Base-by-base conservation (phyloP, 2,797 vertebrate species). In the Falco naumanni region DNA sequence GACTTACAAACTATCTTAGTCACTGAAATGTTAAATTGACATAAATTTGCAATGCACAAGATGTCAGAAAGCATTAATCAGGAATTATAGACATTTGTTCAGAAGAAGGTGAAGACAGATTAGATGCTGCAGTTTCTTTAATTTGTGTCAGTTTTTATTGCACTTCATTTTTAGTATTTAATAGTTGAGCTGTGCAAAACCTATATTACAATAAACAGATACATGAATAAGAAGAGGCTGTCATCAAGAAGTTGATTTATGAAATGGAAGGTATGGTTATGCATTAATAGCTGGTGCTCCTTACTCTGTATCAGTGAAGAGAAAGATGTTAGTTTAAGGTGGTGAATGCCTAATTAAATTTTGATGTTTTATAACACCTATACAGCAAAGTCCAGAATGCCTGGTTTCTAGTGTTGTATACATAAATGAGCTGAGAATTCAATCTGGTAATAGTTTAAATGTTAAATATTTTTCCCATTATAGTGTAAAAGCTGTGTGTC, bases 51-150 rank as follows among this genome's bases (percentile, higher is more conserved):
- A 75, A 21, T 66, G 65, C 41, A 43, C 28, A 87, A 81, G 65
- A 90, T 91, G 59, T 56, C 90, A 89, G 72, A 81, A 95, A 68
- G 56, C 53, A 50, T 93, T 97, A 77, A 79, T 77, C 61, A 76
- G 47, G 37, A 72, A 65, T 65, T 1, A 0, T 14, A 78, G 79
- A 10, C 69, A 5, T 84, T 93, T 90, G 25, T 96, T 90, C 26
- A 9, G 41, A 92, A 69, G 48, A 94, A 83, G 37, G 50, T 75
- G 54, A 88, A 59, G 41, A 37, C 39, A 80, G 71, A 95, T 57
- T 93, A 43, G 47, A 81, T 71, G 39, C 48, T 65, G 25, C n/a
- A 69, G 21, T 72, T 91, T 74, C 26, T 88, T 94, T 39, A 34
- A 74, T 91, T 71, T 79, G 25, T 94, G 63, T 71, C 34, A 31